Percentiles rank a stretch among this genome's conserved stretches.
Evolutionary conservation across 2,888 invertebrate species (phyloP).

Genomic region (Boloria selene): DNA sequence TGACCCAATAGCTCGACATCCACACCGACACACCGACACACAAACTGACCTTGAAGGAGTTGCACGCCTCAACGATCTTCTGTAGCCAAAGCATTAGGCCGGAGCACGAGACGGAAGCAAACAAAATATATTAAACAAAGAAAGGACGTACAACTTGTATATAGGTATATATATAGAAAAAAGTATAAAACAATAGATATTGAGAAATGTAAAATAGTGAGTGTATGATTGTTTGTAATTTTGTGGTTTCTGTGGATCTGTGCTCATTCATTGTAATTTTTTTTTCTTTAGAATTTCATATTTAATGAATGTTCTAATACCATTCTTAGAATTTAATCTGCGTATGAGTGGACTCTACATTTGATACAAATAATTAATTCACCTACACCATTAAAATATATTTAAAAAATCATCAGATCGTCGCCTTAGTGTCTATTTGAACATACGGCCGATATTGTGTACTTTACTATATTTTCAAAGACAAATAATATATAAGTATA

Average conservation of each 20-base stretch:
- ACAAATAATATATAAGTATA: not conserved
- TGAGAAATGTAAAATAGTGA: constrained; percentile 10
- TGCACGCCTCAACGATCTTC: constrained; percentile 97
- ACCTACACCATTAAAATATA: too few relatives aligned
- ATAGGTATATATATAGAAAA: constrained; percentile 42
- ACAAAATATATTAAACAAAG: constrained; percentile 69
- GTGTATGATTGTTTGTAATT: not conserved
- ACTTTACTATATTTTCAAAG: too few relatives aligned
- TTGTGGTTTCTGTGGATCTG: not conserved
- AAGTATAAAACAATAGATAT: constrained; percentile 31
- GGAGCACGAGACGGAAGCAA: constrained; percentile 67
- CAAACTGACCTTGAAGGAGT: constrained; percentile 92
- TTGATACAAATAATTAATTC: too few relatives aligned
- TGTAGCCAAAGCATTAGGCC: constrained; percentile 80
- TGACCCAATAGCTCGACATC: constrained; percentile 37
- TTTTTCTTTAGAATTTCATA: not conserved
- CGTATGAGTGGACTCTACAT: too few relatives aligned
- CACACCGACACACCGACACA: constrained; percentile 56
- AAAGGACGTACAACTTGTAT: constrained; percentile 43
- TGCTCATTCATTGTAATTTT: constrained; percentile 2
- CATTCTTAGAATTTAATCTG: too few relatives aligned
- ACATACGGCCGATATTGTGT: too few relatives aligned
- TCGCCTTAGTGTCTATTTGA: too few relatives aligned
- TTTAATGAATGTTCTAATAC: not conserved
- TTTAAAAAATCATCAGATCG: too few relatives aligned